Percentiles rank a stretch among this genome's conserved stretches.
These are phyloP conservation scores for Laspeyria flexula DNA, from an alignment of 2,888 invertebrate species.

Conservation along the genomic window DNA sequence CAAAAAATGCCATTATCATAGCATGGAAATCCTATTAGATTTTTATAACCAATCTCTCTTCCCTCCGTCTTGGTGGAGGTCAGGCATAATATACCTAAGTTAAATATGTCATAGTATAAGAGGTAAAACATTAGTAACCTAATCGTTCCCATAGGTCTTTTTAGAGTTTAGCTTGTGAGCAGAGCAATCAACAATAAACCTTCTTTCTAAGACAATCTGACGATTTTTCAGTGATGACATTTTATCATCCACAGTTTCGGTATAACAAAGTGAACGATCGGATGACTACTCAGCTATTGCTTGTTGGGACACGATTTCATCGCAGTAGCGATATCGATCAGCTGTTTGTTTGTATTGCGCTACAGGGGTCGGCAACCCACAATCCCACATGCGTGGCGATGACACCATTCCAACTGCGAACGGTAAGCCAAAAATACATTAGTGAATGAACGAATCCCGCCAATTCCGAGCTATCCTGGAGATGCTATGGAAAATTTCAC, in stretches of 20 bases:
- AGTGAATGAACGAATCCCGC: conserved; percentile 62
- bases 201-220: no score
- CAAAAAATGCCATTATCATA: no score
- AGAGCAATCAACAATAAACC: no score
- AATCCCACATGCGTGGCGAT: conserved; percentile 63
- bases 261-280: conserved; percentile 39
- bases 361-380: conserved; percentile 73
- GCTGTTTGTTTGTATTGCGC: conserved; percentile 74
- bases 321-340: conserved; percentile 66
- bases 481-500: conserved; percentile 77
- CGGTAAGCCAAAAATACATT: conserved; percentile 72
- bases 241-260: conserved; percentile 17
- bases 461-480: conserved; percentile 59
- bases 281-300: conserved; percentile 33
- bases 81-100: no score
- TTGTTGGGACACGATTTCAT: conserved; percentile 47
- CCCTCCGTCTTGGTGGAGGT: no score
- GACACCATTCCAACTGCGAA: conserved; percentile 68
- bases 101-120: no score
- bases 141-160: no score
- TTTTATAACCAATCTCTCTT: no score
- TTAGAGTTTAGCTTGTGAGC: no score
- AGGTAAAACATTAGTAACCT: no score
- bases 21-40: no score
- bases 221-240: neutral